Conservation (phyloP, 2,888 invertebrate genomes). For the Parelbella ahira region DNA sequence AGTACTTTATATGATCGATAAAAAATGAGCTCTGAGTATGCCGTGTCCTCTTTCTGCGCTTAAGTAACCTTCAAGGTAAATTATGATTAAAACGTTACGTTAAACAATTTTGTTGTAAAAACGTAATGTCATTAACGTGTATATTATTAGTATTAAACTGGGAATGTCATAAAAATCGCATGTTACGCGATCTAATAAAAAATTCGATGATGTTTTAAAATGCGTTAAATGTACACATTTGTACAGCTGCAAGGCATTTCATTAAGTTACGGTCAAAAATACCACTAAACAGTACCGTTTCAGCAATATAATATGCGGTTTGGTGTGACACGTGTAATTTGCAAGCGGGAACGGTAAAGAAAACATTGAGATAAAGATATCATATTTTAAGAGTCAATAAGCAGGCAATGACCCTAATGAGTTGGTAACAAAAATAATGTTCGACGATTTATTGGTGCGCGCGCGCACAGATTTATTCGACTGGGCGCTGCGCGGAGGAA, state of each 20-base stretch:
- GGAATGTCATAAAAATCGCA: too few species aligned
- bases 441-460: slow-evolving; percentile 74
- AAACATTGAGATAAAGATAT: slow-evolving; percentile 57
- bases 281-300: slow-evolving; percentile 8
- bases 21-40: too few species aligned
- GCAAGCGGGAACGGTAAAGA: slow-evolving; percentile 48
- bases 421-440: slow-evolving; percentile 78
- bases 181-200: too few species aligned
- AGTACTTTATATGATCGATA: too few species aligned
- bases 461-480: slow-evolving; percentile 74
- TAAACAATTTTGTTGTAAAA: too few species aligned
- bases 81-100: too few species aligned
- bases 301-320: slow-evolving; percentile 38
- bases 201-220: not conserved
- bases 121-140: too few species aligned
- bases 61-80: too few species aligned
- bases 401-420: slow-evolving; percentile 79
- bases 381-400: slow-evolving; percentile 73
- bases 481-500: slow-evolving; percentile 50
- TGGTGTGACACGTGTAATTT: slow-evolving; percentile 53
- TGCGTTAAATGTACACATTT: too few species aligned
- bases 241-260: slow-evolving; percentile 18
- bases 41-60: too few species aligned
- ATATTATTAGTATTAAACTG: too few species aligned
- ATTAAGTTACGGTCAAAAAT: slow-evolving; percentile 17